These are phyloP conservation scores for Pseudococcus longispinus DNA, from an alignment of 2,888 invertebrate species.

Conservation along the genomic window DNA sequence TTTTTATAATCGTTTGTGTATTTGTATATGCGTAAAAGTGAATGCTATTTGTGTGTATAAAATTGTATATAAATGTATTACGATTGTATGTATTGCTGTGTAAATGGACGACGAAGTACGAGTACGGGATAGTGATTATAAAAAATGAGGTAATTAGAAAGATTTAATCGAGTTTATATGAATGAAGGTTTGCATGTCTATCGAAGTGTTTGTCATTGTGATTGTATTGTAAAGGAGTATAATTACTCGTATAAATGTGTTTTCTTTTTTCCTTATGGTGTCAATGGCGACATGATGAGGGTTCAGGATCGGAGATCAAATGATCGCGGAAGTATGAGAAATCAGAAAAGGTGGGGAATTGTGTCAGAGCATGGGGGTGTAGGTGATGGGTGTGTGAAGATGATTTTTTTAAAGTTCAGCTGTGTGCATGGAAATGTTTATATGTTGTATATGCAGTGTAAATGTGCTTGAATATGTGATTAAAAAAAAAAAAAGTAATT, in stretches of 20 bases:
- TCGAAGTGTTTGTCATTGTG: not conserved
- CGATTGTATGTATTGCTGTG: not conserved
- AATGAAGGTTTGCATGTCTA: not conserved
- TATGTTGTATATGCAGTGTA: not conserved
- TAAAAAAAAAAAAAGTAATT: not conserved
- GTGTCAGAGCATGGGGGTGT: not conserved
- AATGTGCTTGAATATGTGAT: conserved; percentile 1
- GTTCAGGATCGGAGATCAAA: not conserved
- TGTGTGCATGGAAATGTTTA: not conserved
- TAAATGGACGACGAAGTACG: not conserved
- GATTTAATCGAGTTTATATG: conserved; percentile 11
- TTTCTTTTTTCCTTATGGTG: not conserved
- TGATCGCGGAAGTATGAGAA: not conserved
- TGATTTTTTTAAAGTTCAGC: not conserved
- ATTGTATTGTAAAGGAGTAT: not conserved
- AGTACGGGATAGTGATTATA: not conserved
- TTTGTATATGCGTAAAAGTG: conserved; percentile 1
- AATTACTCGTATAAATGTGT: not conserved
- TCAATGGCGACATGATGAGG: not conserved
- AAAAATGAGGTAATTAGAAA: not conserved
- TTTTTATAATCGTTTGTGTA: not conserved
- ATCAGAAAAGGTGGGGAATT: no score
- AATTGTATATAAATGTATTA: not conserved
- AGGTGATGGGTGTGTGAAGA: not conserved
- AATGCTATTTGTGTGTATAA: not conserved